Evolutionary conservation across 2,113 vertebrate genomes (phyloP).

Genomic region (Megaceryle maxima): DNA sequence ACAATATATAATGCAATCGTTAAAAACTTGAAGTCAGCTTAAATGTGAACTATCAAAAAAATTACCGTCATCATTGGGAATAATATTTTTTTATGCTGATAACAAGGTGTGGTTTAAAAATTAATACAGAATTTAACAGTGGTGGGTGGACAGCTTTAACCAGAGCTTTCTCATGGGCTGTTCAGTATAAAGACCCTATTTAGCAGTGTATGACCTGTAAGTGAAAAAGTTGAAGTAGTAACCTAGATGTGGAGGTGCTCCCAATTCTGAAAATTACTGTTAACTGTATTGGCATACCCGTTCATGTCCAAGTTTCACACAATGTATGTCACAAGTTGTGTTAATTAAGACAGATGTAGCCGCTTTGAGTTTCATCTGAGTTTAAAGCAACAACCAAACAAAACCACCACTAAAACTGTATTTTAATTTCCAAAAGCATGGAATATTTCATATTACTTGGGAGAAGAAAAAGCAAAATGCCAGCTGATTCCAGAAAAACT

Average conservation of each 20-base stretch:
- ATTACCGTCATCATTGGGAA: accelerated
- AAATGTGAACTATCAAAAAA: neutral
- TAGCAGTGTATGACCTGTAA: neutral
- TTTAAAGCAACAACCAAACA: neutral
- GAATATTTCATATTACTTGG: neutral
- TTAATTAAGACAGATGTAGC: neutral
- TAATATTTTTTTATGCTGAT: neutral
- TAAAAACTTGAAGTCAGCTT: neutral
- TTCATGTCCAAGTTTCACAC: neutral
- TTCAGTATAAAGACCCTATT: neutral
- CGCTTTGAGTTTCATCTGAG: neutral
- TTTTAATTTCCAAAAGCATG: neutral
- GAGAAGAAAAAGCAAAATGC: neutral
- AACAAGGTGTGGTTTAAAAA: neutral
- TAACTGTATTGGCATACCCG: neutral
- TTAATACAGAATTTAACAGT: neutral
- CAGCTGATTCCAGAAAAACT: neutral
- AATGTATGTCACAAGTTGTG: neutral
- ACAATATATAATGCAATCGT: neutral
- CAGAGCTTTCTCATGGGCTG: neutral
- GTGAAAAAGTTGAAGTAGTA: neutral
- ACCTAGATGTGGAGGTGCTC: neutral
- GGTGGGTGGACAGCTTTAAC: neutral
- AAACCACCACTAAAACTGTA: neutral
- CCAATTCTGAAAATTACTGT: neutral